Base-by-base conservation (phyloP, 2,113 vertebrate species). In the Psilopogon haemacephalus region DNA sequence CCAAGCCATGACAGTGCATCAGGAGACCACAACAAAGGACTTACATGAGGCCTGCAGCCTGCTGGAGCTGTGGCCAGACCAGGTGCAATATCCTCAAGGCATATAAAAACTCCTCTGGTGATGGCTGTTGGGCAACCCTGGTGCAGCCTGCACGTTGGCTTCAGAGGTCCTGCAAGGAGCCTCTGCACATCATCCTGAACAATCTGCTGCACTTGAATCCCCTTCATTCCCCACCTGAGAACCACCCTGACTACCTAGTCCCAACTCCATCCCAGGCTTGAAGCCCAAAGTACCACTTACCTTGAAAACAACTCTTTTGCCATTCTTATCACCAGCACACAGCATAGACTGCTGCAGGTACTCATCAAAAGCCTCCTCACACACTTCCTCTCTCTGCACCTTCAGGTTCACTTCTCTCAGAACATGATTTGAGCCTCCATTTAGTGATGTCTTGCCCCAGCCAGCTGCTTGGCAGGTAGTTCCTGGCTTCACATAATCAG, bases 221-320 rank as follows among this genome's bases (percentile, higher is more conserved):
- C 14, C 16, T 54, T 72, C 5, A 0, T 26, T 8, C 24, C 11
- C 15, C 3, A 58, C 15, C 20, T 58, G 11, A 40, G 35, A 67
- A 15, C 20, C 15, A 64, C 15, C 5, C 20, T 52, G 10, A 44
- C 20, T 58, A 2, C 15, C 40, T 30, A 35, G 5, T 15, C 59
- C 54, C 59, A 81, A 2, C 17, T 8, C 32, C 46, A 44, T 42
- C 38, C 69, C 28, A 32, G 5, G 9, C 3, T 8, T 20, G 19
- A 30, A 84, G 21, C 15, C 63, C 33, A 37, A 75, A 55, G 3
- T 12, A 33, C 15, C 18, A 81, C 80, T 77, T 63, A 81, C 89
- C 0, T 0, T 0, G 18, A 2, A 81, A 58, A 15, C 0, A 30
- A 21, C 5, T 27, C 81, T 88, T 40, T 1, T 5, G 2, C 1